Evolutionary conservation across 2,888 invertebrate genomes (phyloP), one percentile per base, ranked within the genome.

Genomic region (Hypsopygia costalis): DNA sequence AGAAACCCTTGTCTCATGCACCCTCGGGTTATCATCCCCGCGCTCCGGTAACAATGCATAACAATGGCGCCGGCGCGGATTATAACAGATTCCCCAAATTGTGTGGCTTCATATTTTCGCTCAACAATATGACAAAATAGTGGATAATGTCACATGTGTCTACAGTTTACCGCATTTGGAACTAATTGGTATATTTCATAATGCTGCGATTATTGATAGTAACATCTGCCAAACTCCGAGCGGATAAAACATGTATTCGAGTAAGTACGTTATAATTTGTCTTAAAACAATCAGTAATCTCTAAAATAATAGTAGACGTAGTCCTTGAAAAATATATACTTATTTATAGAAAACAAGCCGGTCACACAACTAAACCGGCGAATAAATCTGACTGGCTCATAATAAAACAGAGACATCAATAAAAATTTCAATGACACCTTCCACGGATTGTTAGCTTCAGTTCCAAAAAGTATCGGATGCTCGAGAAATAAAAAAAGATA

Each of bases 121-220:
- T 53, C 59, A 81, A 88, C 85, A 87, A 87, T 86, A 80, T 81
- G 80, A 81, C 81, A 79, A 81, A 81, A 81, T 82, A 79, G 76
- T 78, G 79, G 41, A 81, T 81, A 83, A 78, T 82, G 83, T 81
- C 86, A 66, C 83, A 86, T 87, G 85, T 82, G 85, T 66, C 69
- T 73, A 70, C 66, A 73, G 79, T 79, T 77, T 78, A 78, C 74
- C 75, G 77, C 81, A 70, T 82, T 87, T 75, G 83, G 80, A 82
- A 88, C 87, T 88, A 88, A 88, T 88, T 86, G 87, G 68, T 71
- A 82, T 79, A 79, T 86, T 82, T 72, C 73, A 77, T 80, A 79
- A 81, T 69, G 69, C 62, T 53, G 64, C 64, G 61, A 73, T 79
- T 79, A 75, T 78, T 75, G 65, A 64, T 74, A 52, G 69, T 54